Conservation (phyloP, 2,888 invertebrate species). For the Fragum fragum region DNA sequence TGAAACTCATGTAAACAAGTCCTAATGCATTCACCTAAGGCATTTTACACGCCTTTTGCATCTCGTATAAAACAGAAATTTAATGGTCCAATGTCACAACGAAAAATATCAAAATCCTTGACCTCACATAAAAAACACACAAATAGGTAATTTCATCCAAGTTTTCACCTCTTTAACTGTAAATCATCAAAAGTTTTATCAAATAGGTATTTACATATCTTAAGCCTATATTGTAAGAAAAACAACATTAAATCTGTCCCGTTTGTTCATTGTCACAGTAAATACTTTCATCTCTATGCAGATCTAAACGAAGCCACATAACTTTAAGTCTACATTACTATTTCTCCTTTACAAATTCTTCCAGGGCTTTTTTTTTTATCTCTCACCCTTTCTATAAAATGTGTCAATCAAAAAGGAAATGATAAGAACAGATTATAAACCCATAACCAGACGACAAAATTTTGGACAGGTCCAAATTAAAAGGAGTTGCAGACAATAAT, state of each 20-base stretch:
- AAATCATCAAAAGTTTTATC: slow-evolving; percentile 10
- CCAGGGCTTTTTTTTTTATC: neutral
- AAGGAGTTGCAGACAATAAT: no score
- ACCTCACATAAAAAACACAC: slow-evolving; percentile 2
- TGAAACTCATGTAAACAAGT: neutral
- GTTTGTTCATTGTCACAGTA: slow-evolving; percentile 15
- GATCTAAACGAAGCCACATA: slow-evolving; percentile 26
- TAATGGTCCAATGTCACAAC: neutral
- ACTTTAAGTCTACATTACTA: neutral
- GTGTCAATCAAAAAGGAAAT: no score
- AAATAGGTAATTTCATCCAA: slow-evolving; percentile 1
- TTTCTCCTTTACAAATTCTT: neutral
- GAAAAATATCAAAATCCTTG: neutral
- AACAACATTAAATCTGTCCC: slow-evolving; percentile 24
- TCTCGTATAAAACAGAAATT: neutral
- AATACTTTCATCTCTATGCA: slow-evolving; percentile 25
- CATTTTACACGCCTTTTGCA: neutral
- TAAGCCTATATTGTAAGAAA: slow-evolving; percentile 23
- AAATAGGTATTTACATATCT: slow-evolving; percentile 24
- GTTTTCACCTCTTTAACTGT: slow-evolving; percentile 18
- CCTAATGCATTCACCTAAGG: neutral
- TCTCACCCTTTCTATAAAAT: no score
- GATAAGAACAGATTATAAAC: no score
- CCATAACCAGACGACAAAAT: no score
- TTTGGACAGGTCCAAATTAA: no score